Conservation (phyloP, 1,140 invertebrate species). For the Anastatus disparis region DNA sequence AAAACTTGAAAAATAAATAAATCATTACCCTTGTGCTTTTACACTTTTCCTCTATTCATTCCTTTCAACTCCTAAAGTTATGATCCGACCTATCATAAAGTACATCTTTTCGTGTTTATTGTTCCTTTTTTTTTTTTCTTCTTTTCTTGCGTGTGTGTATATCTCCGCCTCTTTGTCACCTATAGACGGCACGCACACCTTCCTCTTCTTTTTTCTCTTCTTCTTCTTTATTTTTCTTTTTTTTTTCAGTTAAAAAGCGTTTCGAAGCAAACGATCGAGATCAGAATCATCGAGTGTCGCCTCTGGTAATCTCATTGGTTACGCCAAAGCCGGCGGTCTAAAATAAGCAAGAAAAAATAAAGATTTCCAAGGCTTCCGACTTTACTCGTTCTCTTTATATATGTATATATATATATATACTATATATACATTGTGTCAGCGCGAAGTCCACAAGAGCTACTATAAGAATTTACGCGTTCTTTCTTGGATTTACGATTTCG, state of each 20-base stretch:
- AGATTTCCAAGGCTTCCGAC: constrained; percentile 51
- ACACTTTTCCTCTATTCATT: constrained; percentile 3
- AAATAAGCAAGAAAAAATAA: constrained; percentile 49
- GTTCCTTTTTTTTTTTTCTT: neutral
- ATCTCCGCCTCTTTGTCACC: neutral
- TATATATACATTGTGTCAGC: too few species aligned
- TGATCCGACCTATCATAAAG: constrained; percentile 28
- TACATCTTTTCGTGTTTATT: neutral
- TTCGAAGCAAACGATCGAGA: constrained; percentile 3
- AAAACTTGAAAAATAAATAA: constrained; percentile 36
- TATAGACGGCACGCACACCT: neutral
- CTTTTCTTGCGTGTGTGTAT: too few species aligned
- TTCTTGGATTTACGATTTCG: constrained; percentile 55
- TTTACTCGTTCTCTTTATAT: constrained; percentile 45
- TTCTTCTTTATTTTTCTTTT: neutral
- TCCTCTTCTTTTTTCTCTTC: too few species aligned
- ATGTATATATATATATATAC: too few species aligned
- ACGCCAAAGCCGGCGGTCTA: constrained; percentile 52
- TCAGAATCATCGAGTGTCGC: constrained; percentile 10
- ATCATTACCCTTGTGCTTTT: constrained; percentile 8
- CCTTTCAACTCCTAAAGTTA: constrained; percentile 29
- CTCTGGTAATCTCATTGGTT: constrained; percentile 56
- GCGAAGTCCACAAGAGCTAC: constrained; percentile 44
- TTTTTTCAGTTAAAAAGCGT: neutral
- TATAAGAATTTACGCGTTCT: constrained; percentile 55